Percentiles rank a stretch among this genome's conserved stretches.
phyloP scores from a whole-genome alignment of 2,113 vertebrate species.

The Plecotus auritus region DNA sequence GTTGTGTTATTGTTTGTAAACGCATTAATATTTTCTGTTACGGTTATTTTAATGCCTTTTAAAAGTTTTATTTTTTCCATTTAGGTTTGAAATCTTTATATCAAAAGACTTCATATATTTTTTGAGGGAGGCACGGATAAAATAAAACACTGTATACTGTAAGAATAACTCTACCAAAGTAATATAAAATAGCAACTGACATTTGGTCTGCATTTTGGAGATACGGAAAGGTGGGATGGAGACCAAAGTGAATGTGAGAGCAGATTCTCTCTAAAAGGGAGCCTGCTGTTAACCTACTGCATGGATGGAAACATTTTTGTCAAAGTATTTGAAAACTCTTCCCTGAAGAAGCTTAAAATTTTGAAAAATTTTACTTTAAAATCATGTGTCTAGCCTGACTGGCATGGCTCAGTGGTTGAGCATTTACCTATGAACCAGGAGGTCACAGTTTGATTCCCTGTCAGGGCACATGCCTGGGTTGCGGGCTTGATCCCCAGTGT shows the following conservation, averaged over 20 bases:
- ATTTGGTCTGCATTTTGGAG: background rate
- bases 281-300: background rate
- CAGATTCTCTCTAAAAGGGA: background rate
- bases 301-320: background rate
- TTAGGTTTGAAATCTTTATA: background rate
- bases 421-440: too few relatives aligned
- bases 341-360: background rate
- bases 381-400: background rate
- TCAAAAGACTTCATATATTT: background rate
- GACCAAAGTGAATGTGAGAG: background rate
- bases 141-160: background rate
- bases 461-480: too few relatives aligned
- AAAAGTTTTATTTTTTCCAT: too few relatives aligned
- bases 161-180: background rate
- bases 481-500: too few relatives aligned
- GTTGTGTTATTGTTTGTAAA: background rate
- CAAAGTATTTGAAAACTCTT: background rate
- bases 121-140: background rate
- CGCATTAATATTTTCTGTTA: too few relatives aligned
- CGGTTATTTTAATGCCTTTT: too few relatives aligned
- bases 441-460: too few relatives aligned
- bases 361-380: slow-evolving; percentile 18
- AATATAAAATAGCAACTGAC: background rate
- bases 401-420: too few relatives aligned
- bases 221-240: background rate